Evolutionary conservation across 2,888 invertebrate genomes (phyloP).

Genomic region (Noctua janthe): DNA sequence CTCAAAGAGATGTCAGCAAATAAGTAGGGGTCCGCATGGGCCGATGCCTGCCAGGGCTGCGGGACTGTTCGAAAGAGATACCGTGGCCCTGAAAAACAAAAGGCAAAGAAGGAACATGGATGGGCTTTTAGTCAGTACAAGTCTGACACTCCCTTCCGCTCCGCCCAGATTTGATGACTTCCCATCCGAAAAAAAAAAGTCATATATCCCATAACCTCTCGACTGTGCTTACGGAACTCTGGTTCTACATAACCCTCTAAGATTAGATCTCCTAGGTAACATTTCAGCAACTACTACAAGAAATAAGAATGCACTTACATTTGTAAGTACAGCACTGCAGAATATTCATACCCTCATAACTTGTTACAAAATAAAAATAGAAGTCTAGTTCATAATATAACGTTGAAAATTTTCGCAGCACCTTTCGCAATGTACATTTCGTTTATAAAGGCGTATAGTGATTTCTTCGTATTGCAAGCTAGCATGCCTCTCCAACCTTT

Average conservation of each 20-base stretch:
- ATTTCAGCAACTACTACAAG: background rate
- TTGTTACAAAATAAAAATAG: conserved; percentile 48
- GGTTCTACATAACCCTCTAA: background rate
- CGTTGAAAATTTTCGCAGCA: conserved; percentile 38
- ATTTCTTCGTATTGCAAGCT: conserved; percentile 50
- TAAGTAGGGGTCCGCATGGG: too few species aligned
- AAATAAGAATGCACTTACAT: conserved; percentile 11
- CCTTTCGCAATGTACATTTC: conserved; percentile 26
- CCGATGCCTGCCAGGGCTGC: too few species aligned
- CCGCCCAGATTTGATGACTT: too few species aligned
- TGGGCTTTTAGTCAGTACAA: too few species aligned
- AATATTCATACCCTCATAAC: conserved; percentile 35
- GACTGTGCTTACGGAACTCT: background rate
- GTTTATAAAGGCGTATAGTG: conserved; percentile 45
- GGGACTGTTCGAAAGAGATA: too few species aligned
- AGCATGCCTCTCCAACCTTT: conserved; percentile 16
- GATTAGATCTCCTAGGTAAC: conserved; percentile 12
- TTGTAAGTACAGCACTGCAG: conserved; percentile 8
- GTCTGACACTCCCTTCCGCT: too few species aligned
- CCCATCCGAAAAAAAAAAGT: too few species aligned
- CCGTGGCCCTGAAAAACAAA: too few species aligned
- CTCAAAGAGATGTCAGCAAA: too few species aligned
- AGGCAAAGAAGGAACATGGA: too few species aligned
- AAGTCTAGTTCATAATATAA: conserved; percentile 28
- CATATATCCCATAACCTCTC: background rate